Base-by-base conservation (phyloP, 2,113 vertebrate genomes). In the Verasper variegatus region DNA sequence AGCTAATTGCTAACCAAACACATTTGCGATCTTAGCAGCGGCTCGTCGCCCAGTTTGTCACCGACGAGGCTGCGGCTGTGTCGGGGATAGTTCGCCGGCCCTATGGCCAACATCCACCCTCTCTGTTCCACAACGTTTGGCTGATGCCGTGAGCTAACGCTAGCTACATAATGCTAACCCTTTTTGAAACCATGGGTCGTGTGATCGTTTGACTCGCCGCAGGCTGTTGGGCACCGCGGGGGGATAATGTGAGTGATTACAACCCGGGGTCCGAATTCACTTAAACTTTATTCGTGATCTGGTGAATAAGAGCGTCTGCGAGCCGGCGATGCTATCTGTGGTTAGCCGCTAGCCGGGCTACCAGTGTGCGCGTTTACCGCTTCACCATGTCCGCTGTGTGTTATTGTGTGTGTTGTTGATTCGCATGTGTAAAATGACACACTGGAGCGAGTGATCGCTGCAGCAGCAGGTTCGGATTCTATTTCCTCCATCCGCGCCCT, bases 131-230 rank as follows among this genome's bases (percentile, higher is more conserved):
- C 67, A 82, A 59, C 77, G 66, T 83, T 76, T 68, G 52, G 61
- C 54, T 83, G 69, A 77, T 85, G 61, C 72, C 72, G 47, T 60
- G 57, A 80, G 87, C 88, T 92, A 91, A 77, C n/a, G 63, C 37
- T 81, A 87, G 87, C 88, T 23, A 14, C 58, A 42, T 0, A 9
- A 83, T 87, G 90, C 91, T 90, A 91, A 83, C 81, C 68, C 54
- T 77, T 86, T 82, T 76, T 54, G 10, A n/a, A 54, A 88, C 76
- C 65, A 86, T 88, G 86, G 81, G 6, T 76, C 21, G 57, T 35
- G 51, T 67, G 75, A 61, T 71, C 26, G 8, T 68, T 74, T 24
- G 49, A 75, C 31, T 80, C 15, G 18, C 11, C 54, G 62, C 47
- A 66, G 59, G 60, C 60, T 27, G 55, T 3, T 23, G 20, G 21